Conservation (phyloP, 2,113 vertebrate species). For the Nematolebias whitei region DNA sequence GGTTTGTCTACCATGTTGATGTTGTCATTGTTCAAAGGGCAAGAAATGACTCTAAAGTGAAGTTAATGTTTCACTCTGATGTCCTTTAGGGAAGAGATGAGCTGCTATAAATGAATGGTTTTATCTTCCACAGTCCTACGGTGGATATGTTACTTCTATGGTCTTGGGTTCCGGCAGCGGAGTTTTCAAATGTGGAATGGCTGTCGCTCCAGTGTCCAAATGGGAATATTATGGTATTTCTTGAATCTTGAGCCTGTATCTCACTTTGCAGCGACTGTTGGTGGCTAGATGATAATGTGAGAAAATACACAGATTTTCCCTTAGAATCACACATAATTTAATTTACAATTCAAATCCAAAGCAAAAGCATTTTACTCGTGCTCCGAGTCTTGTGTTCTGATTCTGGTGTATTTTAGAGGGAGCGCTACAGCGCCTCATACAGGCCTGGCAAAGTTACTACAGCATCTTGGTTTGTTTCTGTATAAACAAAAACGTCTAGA, state of each 20-base stretch:
- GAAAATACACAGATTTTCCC: too few species aligned
- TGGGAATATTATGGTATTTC: slow-evolving; percentile 96
- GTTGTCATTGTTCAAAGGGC: not conserved
- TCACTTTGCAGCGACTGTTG: too few species aligned
- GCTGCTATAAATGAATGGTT: slow-evolving; percentile 14
- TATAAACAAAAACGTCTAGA: too few species aligned
- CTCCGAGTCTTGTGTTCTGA: too few species aligned
- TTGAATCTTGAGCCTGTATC: slow-evolving; percentile 21
- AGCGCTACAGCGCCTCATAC: too few species aligned
- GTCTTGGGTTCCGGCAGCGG: slow-evolving; percentile 90
- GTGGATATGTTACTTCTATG: slow-evolving; percentile 97
- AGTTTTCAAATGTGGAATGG: slow-evolving; percentile 96
- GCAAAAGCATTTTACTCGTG: too few species aligned
- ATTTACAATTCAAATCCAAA: too few species aligned
- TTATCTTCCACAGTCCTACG: slow-evolving; percentile 89
- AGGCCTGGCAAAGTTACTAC: too few species aligned
- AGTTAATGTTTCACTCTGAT: slow-evolving; percentile 46
- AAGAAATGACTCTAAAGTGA: not conserved
- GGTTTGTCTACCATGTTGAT: not conserved
- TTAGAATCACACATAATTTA: too few species aligned
- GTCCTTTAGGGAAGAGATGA: slow-evolving; percentile 18
- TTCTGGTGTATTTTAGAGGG: too few species aligned
- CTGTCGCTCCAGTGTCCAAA: slow-evolving; percentile 93
- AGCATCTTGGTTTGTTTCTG: too few species aligned
- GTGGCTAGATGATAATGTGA: too few species aligned